phyloP scores from a whole-genome alignment of 2,888 invertebrate genomes.

The Zootermopsis nevadensis region DNA sequence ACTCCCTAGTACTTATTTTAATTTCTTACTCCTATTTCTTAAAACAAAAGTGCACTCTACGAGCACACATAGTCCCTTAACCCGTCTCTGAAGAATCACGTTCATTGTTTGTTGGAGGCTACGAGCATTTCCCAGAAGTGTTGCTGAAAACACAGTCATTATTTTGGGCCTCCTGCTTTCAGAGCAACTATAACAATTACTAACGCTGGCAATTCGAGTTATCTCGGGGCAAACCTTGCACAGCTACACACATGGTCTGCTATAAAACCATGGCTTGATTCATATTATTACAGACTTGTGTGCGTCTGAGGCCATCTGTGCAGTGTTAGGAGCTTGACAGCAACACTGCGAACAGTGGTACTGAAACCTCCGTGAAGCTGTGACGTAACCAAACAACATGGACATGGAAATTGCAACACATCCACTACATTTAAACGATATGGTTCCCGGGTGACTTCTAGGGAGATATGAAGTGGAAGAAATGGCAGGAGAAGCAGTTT shows the following conservation, averaged over 20 bases:
- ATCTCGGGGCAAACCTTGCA: not conserved
- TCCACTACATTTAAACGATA: too few species aligned
- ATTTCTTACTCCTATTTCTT: too few species aligned
- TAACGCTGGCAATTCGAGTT: conserved; percentile 11
- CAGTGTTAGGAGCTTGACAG: conserved; percentile 11
- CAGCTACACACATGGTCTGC: not conserved
- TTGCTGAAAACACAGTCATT: not conserved
- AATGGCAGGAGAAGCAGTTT: too few species aligned
- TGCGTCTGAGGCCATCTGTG: not conserved
- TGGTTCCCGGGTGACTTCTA: too few species aligned
- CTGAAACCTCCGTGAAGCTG: not conserved
- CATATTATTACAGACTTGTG: conserved; percentile 22
- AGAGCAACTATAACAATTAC: conserved; percentile 19
- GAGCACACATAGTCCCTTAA: too few species aligned
- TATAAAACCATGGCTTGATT: conserved; percentile 35
- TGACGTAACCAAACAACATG: not conserved
- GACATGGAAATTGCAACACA: conserved; percentile 7
- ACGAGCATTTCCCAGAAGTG: not conserved
- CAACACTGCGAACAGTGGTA: not conserved
- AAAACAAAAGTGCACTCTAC: too few species aligned
- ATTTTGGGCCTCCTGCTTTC: not conserved
- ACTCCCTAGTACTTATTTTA: too few species aligned
- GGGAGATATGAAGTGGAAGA: too few species aligned
- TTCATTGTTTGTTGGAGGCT: not conserved
- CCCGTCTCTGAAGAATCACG: conserved; percentile 22